Evolutionary conservation across 2,797 vertebrate species (phyloP).

Genomic region (Sternarchorhynchus goeldii): DNA sequence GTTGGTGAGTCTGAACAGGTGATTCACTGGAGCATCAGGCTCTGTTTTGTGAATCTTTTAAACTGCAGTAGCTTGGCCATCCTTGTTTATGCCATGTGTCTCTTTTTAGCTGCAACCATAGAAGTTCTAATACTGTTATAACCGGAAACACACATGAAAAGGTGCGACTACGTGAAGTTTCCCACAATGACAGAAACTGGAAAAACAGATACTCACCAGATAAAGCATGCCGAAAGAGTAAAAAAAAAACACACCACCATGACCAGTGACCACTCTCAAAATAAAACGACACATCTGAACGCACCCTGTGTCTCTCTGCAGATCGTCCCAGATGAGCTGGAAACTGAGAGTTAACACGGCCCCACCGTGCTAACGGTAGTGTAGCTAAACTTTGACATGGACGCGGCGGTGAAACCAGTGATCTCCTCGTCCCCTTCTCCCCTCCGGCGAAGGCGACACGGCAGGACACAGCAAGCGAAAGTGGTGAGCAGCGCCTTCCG

Average conservation of each 20-base stretch:
- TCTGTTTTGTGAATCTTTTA: constrained; percentile 9
- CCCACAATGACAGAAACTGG: constrained; percentile 11
- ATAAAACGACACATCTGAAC: neutral
- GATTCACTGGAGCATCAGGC: constrained; percentile 2
- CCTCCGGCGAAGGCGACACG: constrained; percentile 47
- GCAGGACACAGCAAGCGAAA: constrained; percentile 73
- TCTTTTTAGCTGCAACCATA: neutral
- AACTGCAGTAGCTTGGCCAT: neutral
- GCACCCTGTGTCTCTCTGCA: neutral
- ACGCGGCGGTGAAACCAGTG: constrained; percentile 61
- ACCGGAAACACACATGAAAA: neutral
- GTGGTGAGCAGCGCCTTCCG: constrained; percentile 84
- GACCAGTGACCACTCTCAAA: neutral
- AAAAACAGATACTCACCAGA: constrained; percentile 6
- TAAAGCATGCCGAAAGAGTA: neutral
- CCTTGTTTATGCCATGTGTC: neutral
- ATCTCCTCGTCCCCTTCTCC: constrained; percentile 64
- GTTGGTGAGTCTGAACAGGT: neutral
- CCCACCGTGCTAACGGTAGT: constrained; percentile 88
- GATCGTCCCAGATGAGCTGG: neutral
- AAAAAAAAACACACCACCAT: neutral
- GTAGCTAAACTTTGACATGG: constrained; percentile 89
- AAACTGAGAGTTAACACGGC: constrained; percentile 66
- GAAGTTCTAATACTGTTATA: neutral
- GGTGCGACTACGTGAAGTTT: neutral